Conservation (phyloP, 1,140 invertebrate species). For the Adoxophyes honmai region DNA sequence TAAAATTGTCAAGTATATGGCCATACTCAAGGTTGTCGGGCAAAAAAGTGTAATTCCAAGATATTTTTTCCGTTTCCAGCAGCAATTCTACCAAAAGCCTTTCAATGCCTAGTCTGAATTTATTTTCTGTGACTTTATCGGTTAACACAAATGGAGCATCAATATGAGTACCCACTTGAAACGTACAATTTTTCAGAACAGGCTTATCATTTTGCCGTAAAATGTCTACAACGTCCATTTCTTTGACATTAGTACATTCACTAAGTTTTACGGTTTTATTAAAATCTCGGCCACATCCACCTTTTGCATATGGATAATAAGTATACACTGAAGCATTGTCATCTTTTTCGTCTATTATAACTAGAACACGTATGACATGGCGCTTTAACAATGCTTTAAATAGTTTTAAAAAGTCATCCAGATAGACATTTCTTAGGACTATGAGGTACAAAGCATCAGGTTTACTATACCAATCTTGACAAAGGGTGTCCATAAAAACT, state of each 20-base stretch:
- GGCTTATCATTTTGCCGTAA: background rate
- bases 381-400: background rate
- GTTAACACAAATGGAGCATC: background rate
- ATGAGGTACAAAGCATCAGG: background rate
- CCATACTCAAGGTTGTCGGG: background rate
- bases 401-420: background rate
- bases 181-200: background rate
- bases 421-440: background rate
- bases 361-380: background rate
- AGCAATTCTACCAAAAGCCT: background rate
- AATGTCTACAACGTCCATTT: too few species aligned
- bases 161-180: background rate
- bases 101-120: background rate
- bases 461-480: background rate
- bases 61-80: background rate
- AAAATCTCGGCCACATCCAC: background rate
- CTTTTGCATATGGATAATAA: background rate
- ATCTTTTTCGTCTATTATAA: background rate
- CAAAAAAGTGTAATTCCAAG: background rate
- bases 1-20: background rate
- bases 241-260: background rate
- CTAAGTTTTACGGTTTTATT: background rate
- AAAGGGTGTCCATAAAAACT: background rate
- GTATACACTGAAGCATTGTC: background rate
- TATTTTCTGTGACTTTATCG: background rate